Evolutionary conservation across 2,888 invertebrate genomes (phyloP).

Genomic region (Pseudoips prasinana): DNA sequence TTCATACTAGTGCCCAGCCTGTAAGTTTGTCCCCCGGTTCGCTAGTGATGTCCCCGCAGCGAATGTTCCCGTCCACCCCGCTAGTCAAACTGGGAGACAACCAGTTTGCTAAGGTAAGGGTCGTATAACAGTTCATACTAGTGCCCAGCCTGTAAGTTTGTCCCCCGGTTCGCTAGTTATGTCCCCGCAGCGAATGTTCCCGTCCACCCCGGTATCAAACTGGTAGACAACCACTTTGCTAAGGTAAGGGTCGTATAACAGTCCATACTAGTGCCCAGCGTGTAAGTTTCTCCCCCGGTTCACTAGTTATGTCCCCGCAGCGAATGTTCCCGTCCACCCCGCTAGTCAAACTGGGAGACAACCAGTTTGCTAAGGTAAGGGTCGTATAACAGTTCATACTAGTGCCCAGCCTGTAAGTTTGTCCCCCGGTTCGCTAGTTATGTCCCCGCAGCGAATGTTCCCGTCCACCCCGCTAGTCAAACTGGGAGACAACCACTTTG

Average conservation of each 20-base stretch:
- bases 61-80: slow-evolving; percentile 98
- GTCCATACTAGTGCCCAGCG: slow-evolving; percentile 99
- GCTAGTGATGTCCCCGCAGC: slow-evolving; percentile 95
- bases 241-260: slow-evolving; percentile 99
- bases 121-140: too few species aligned
- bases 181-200: slow-evolving; percentile 98
- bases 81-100: slow-evolving; percentile 98
- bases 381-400: too few species aligned
- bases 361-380: slow-evolving; percentile 97
- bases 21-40: slow-evolving; percentile 95
- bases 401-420: slow-evolving; percentile 99
- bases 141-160: slow-evolving; percentile 99
- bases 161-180: slow-evolving; percentile 95
- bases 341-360: slow-evolving; percentile 97
- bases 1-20: slow-evolving; percentile 99
- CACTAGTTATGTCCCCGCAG: slow-evolving; percentile 95
- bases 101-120: slow-evolving; percentile 98
- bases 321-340: slow-evolving; percentile 99
- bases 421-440: slow-evolving; percentile 93
- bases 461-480: slow-evolving; percentile 98
- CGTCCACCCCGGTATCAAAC: slow-evolving; percentile 98
- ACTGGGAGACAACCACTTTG: slow-evolving; percentile 97
- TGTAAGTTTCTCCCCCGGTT: slow-evolving; percentile 96
- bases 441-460: slow-evolving; percentile 98
- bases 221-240: slow-evolving; percentile 97